Evolutionary conservation across 2,797 vertebrate genomes (phyloP), one percentile per base, ranked within the genome.

Genomic region (Valencia hispanica): DNA sequence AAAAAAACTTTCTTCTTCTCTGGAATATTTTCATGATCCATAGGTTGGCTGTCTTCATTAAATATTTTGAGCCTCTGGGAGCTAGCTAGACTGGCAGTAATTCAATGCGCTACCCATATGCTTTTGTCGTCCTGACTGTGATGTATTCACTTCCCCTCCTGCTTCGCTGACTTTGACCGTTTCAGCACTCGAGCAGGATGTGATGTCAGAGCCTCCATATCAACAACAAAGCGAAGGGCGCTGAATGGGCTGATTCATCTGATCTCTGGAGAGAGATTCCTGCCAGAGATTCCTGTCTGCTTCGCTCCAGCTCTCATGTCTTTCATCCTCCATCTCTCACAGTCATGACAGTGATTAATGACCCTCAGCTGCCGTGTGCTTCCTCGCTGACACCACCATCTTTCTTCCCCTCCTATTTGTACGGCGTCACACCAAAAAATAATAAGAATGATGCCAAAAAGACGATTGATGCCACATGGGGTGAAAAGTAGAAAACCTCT

Each of bases 331-430:
- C 76, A 32, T 84, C 88, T 79, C 85, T 83, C 85, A 78, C 79
- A 50, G 71, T 79, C 77, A 27, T 74, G 91, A 91, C 90, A 89
- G 89, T 92, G 91, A 93, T 92, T 91, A 89, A 93, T 90, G 89
- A 89, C 90, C 90, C 87, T 93, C 92, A 93, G 92, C 91, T 93
- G 91, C 90, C 68, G 75, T 86, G 88, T 85, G 91, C 89, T 91
- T 90, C 81, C 88, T 92, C 72, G 12, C 88, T 86, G 91, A 88
- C 90, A 87, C 87, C 88, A 80, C 86, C 85, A 84, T 91, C 83
- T 83, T 90, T 89, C 90, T 90, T 83, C 72, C 79, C 86, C 81
- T 77, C 77, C 69, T 84, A 65, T 80, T 78, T 84, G 83, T 83
- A 57, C 86, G 65, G 2, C 39, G 39, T 81, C 87, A 88, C 87